Percentiles rank a stretch among this genome's conserved stretches.
phyloP scores from a whole-genome alignment of 2,888 invertebrate species.

The Epinotia bilunana region DNA sequence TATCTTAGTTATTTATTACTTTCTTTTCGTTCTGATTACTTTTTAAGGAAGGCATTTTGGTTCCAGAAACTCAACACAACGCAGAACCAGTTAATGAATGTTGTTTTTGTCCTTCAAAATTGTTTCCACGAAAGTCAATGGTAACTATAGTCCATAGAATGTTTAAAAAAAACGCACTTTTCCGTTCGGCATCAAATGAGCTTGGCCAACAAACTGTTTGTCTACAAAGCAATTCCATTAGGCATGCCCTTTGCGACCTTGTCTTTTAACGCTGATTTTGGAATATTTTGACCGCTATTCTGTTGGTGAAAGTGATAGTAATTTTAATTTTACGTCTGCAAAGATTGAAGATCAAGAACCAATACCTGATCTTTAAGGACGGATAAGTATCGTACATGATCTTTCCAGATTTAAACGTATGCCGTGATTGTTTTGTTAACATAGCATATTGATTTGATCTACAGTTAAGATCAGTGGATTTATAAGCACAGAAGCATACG shows the following conservation, averaged over 20 bases:
- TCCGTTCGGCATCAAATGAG: neutral
- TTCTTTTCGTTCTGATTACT: neutral
- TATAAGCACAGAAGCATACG: neutral
- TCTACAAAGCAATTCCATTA: constrained; percentile 1
- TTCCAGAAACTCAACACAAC: no score
- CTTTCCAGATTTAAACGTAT: neutral
- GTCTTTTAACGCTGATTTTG: constrained; percentile 11
- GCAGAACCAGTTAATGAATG: neutral
- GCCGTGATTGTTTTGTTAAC: neutral
- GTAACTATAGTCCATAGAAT: neutral
- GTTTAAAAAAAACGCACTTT: neutral
- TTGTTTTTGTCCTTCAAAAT: neutral
- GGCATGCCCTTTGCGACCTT: constrained; percentile 23
- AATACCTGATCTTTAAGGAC: neutral
- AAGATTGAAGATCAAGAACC: neutral
- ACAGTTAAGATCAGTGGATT: neutral
- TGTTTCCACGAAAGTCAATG: neutral
- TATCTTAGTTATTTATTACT: neutral
- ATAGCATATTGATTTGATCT: neutral
- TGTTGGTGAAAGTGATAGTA: constrained; percentile 9
- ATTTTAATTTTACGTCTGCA: neutral
- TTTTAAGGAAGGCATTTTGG: neutral
- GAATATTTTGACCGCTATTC: neutral
- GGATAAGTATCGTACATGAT: neutral
- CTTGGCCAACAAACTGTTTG: constrained; percentile 1